A percentile compares a stretch with the other conserved stretches of the same genome.
These are phyloP conservation scores for Aphyosemion australe DNA, from an alignment of 2,113 vertebrate genomes.

Conservation along the genomic window DNA sequence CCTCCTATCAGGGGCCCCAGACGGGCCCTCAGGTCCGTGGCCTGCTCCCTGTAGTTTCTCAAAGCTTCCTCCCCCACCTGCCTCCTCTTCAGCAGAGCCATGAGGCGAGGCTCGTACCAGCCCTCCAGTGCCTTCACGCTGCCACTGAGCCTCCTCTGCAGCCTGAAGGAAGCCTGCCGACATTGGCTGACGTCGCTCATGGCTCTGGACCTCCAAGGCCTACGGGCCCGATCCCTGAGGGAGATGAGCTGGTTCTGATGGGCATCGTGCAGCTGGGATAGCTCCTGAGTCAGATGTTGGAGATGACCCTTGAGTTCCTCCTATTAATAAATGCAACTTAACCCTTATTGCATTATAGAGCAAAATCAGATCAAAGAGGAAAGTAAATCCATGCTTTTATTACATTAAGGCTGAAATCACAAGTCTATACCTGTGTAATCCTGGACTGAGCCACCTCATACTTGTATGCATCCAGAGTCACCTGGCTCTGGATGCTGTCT, in stretches of 20 bases:
- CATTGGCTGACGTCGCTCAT: slow-evolving; percentile 84
- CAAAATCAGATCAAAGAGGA: background rate
- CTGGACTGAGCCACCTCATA: slow-evolving; percentile 85
- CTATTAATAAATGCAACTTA: slow-evolving; percentile 28
- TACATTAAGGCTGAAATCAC: background rate
- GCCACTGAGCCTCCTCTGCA: slow-evolving; percentile 83
- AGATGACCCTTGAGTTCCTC: slow-evolving; percentile 81
- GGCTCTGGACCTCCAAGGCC: slow-evolving; percentile 66
- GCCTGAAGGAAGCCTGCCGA: slow-evolving; percentile 79
- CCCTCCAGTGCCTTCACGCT: slow-evolving; percentile 82
- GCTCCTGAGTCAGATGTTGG: slow-evolving; percentile 77
- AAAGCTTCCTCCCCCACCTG: slow-evolving; percentile 82
- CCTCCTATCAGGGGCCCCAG: slow-evolving; percentile 83
- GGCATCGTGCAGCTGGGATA: slow-evolving; percentile 74
- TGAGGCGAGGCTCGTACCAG: slow-evolving; percentile 86
- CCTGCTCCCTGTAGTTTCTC: slow-evolving; percentile 80
- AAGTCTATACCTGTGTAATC: slow-evolving; percentile 61
- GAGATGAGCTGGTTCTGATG: slow-evolving; percentile 79
- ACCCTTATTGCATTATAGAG: background rate
- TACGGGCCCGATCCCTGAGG: slow-evolving; percentile 67
- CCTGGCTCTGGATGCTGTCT: slow-evolving; percentile 88
- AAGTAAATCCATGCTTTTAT: no score
- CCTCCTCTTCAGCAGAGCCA: slow-evolving; percentile 81
- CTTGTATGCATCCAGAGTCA: slow-evolving; percentile 80
- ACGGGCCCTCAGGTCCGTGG: slow-evolving; percentile 77